These are phyloP conservation scores for Danio rerio DNA, from an alignment of 2,113 vertebrate species.

Conservation along the genomic window GRCz12tu NC_133191.1:2696001-2696500, in stretches of 20 bases:
- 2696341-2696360: slow-evolving; percentile 95
- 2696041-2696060: slow-evolving; percentile 95
- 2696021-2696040: slow-evolving; percentile 99
- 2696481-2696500: neutral
- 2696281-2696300: slow-evolving; percentile 83
- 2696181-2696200: no score
- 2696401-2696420: slow-evolving; percentile 90
- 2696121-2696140: no score
- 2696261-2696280: no score
- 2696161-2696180: no score
- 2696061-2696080: slow-evolving; percentile 98
- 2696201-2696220: no score
- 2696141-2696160: no score
- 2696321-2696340: slow-evolving; percentile 90
- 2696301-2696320: slow-evolving; percentile 95
- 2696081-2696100: slow-evolving; percentile 40
- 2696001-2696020: slow-evolving; percentile 98
- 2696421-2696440: slow-evolving; percentile 98
- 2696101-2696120: no score
- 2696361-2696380: slow-evolving; percentile 97
- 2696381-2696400: slow-evolving; percentile 94
- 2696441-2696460: slow-evolving; percentile 87
- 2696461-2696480: slow-evolving; percentile 23
- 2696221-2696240: no score
- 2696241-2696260: no score